Percentiles rank a stretch among this genome's conserved stretches.
Conservation (phyloP, 2,888 invertebrate species). For the Melanostoma mellinum region DNA sequence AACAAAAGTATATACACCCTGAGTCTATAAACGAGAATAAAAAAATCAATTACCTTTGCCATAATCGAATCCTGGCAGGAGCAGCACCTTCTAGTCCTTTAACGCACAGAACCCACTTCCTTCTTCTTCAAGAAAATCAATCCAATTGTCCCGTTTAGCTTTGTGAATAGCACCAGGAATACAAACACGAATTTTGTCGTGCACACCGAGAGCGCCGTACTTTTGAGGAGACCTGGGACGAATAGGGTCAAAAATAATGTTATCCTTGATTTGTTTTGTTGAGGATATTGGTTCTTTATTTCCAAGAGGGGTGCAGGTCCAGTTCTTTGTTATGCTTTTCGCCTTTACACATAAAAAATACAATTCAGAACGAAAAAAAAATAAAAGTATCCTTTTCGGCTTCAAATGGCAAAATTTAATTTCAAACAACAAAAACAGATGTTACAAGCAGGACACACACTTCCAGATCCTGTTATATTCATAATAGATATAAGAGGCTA, state of each 20-base stretch:
- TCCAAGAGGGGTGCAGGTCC: conserved; percentile 14
- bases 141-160: conserved; percentile 64
- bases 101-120: conserved; percentile 44
- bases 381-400: conserved; percentile 36
- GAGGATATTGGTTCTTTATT: conserved; percentile 35
- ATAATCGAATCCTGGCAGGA: conserved; percentile 72
- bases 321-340: conserved; percentile 51
- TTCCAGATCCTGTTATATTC: conserved; percentile 33
- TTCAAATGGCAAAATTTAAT: conserved; percentile 44
- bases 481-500: conserved; percentile 10
- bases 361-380: conserved; percentile 2
- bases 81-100: conserved; percentile 51
- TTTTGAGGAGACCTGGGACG: neutral
- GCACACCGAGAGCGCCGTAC: conserved; percentile 13
- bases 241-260: conserved; percentile 63
- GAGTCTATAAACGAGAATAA: conserved; percentile 53
- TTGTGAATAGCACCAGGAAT: conserved; percentile 17
- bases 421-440: conserved; percentile 53
- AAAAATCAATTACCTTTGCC: conserved; percentile 75
- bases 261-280: conserved; percentile 69
- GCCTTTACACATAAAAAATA: conserved; percentile 25
- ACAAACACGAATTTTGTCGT: conserved; percentile 14
- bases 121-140: conserved; percentile 63
- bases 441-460: conserved; percentile 53
- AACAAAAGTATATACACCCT: conserved; percentile 49